Evolutionary conservation across 2,888 invertebrate species (phyloP).

Genomic region (Synanthedon formicaeformis): DNA sequence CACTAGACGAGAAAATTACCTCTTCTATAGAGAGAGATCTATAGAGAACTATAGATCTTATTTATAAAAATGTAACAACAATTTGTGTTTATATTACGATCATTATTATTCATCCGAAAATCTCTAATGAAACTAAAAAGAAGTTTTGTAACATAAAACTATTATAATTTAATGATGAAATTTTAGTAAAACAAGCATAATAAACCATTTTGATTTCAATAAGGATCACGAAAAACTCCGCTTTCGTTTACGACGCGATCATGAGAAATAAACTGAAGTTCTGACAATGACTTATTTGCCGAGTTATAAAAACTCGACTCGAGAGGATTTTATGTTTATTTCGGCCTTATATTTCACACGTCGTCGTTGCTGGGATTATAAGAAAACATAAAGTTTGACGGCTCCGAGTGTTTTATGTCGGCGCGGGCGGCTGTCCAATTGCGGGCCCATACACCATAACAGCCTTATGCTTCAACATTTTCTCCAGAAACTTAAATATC

Average conservation of each 20-base stretch:
- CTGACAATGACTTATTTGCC: slow-evolving; percentile 49
- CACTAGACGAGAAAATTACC: neutral
- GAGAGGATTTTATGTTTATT: slow-evolving; percentile 44
- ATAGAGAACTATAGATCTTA: too few species aligned
- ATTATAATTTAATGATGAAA: slow-evolving; percentile 14
- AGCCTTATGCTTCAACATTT: neutral
- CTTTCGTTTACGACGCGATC: slow-evolving; percentile 37
- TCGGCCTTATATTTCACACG: slow-evolving; percentile 47
- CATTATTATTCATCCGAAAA: too few species aligned
- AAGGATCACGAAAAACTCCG: slow-evolving; percentile 25
- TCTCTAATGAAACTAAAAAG: too few species aligned
- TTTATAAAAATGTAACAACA: too few species aligned
- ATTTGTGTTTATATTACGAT: too few species aligned
- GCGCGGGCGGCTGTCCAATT: slow-evolving; percentile 2
- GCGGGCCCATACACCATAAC: neutral
- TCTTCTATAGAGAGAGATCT: too few species aligned
- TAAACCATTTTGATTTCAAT: slow-evolving; percentile 22
- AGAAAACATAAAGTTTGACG: slow-evolving; percentile 41
- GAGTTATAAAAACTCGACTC: slow-evolving; percentile 42
- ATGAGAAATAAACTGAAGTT: slow-evolving; percentile 33
- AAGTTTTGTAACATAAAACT: slow-evolving; percentile 3
- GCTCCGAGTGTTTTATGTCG: slow-evolving; percentile 27
- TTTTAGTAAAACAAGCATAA: slow-evolving; percentile 9
- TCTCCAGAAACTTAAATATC: slow-evolving; percentile 9
- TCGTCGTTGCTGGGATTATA: slow-evolving; percentile 41